Evolutionary conservation across 2,888 invertebrate species (phyloP), one percentile per base, ranked within the genome.

Genomic region (Drosophila prostipennis): DNA sequence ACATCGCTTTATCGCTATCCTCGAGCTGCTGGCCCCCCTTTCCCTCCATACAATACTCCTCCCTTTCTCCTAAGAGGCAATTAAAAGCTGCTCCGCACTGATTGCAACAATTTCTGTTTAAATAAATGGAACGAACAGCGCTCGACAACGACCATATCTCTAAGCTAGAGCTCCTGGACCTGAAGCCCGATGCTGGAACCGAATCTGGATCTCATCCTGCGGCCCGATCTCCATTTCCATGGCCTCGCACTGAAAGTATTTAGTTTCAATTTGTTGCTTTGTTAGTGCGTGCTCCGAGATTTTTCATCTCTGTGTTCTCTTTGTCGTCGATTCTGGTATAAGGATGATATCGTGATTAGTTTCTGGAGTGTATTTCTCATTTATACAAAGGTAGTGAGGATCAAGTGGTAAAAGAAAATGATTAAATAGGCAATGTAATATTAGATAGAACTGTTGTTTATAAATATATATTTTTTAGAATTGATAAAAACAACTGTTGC

Each of bases 241-340:
- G 58, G 63, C 46, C 61, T 65, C 76, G 71, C 52, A 59, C 59
- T 77, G 70, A 82, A 91, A 89, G 90, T 91, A 91, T 91, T 91
- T 90, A 89, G 90, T 90, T 91, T 90, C 91, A 91, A 91, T 91
- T 91, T 91, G 91, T 89, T 90, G 79, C 77, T 89, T 87, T 87
- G 89, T 80, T 87, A 85, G 82, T 87, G 78, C 85, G 85, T 81
- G 79, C 74, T 80, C 75, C 51, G 52, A 77, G 87, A 81, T 86
- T 87, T 89, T 80, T 83, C 86, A 83, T 85, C 70, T 57, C 68
- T 55, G 48, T 60, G 71, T 61, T 63, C 52, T 49, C 46, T 39
- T 48, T 51, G 34, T 67, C 45, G 39, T 59, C 23, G 61, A 46
- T 26, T 13, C 14, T n/a, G 14, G n/a, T 16, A 36, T 58, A 36